phyloP scores from a whole-genome alignment of 2,888 invertebrate genomes.

The Petrophora chlorosata region DNA sequence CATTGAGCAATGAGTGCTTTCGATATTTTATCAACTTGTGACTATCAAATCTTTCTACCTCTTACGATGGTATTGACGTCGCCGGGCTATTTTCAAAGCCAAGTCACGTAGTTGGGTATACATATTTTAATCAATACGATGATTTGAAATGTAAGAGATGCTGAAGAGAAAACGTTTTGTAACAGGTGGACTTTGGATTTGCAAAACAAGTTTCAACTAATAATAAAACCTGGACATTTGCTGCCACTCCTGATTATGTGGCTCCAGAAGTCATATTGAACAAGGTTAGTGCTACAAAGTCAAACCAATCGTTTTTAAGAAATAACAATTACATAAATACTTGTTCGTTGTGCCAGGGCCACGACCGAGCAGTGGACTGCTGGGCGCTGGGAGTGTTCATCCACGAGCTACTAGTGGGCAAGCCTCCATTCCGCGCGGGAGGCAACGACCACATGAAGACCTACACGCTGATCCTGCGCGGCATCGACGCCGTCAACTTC shows the following conservation, averaged over 20 bases:
- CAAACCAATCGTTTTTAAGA: too few relatives aligned
- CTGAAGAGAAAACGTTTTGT: not conserved
- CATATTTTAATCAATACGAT: too few relatives aligned
- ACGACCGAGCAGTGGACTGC: slow-evolving; percentile 94
- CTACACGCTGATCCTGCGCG: slow-evolving; percentile 95
- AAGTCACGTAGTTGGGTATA: too few relatives aligned
- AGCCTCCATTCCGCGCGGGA: slow-evolving; percentile 94
- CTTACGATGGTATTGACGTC: too few relatives aligned
- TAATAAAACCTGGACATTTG: slow-evolving; percentile 96
- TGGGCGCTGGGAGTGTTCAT: slow-evolving; percentile 96
- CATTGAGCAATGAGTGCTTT: too few relatives aligned
- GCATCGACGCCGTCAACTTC: slow-evolving; percentile 94
- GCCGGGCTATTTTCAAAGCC: too few relatives aligned
- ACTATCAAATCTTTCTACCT: too few relatives aligned
- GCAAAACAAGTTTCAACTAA: slow-evolving; percentile 92
- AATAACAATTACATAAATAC: too few relatives aligned
- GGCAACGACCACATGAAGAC: slow-evolving; percentile 97
- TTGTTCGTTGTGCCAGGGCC: too few relatives aligned
- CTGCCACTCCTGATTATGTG: slow-evolving; percentile 96
- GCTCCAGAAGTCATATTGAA: slow-evolving; percentile 96
- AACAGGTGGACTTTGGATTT: slow-evolving; percentile 95
- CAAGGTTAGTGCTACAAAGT: too few relatives aligned
- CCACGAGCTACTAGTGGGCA: slow-evolving; percentile 93
- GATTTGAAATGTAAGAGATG: too few relatives aligned
- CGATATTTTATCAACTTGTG: too few relatives aligned